Evolutionary conservation across 2,797 vertebrate species (phyloP).

Genomic region (Micropoecilia bifurca): DNA sequence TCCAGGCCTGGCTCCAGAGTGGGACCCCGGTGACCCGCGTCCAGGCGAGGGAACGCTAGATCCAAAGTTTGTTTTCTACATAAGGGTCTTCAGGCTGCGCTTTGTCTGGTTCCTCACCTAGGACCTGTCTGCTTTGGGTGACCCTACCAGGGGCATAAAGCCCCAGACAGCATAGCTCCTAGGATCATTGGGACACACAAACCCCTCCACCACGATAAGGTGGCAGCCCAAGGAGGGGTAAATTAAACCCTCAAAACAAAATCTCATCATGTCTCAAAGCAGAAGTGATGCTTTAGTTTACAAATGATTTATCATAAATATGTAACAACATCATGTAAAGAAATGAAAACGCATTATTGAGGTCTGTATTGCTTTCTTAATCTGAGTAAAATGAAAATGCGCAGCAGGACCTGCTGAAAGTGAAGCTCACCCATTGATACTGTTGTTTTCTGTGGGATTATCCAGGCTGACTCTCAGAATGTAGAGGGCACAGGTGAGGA

Average conservation of each 20-base stretch:
- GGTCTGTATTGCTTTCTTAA: not conserved
- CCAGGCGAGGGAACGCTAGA: no score
- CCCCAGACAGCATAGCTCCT: no score
- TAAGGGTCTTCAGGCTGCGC: no score
- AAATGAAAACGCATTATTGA: not conserved
- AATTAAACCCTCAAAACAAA: not conserved
- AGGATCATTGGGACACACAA: no score
- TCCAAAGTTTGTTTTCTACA: no score
- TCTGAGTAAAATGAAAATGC: not conserved
- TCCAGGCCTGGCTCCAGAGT: no score
- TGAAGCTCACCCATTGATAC: constrained; percentile 53
- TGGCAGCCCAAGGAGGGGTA: no score
- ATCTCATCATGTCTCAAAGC: not conserved
- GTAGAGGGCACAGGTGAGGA: constrained; percentile 87
- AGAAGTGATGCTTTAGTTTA: not conserved
- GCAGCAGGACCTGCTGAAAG: not conserved
- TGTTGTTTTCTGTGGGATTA: constrained; percentile 49
- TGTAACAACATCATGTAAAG: not conserved
- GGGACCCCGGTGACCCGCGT: no score
- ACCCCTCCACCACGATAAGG: no score
- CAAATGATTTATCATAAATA: not conserved
- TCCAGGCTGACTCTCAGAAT: constrained; percentile 84
- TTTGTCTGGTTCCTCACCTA: no score
- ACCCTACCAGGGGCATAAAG: no score
- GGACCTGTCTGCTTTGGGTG: no score